Percentiles rank a stretch among this genome's conserved stretches.
Conservation (phyloP, 2,113 vertebrate species). For the Oryzias curvinotus region DNA sequence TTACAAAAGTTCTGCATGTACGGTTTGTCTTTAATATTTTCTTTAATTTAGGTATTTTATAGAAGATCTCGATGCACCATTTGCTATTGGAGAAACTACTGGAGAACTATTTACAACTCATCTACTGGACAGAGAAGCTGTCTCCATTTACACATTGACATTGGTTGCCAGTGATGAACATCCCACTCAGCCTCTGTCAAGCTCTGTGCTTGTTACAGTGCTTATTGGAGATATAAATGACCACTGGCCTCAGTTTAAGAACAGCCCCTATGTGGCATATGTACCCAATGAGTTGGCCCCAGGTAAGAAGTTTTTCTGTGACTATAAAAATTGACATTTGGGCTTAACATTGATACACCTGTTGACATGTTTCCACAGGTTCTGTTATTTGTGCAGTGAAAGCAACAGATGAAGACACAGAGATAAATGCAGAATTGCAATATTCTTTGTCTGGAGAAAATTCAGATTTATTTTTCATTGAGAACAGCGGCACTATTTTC, state of each 20-base stretch:
- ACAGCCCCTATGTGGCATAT: conserved; percentile 77
- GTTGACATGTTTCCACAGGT: conserved; percentile 47
- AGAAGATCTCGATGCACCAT: conserved; percentile 52
- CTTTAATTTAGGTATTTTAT: conserved; percentile 69
- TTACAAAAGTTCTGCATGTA: no score
- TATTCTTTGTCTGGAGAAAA: conserved; percentile 70
- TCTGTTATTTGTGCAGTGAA: conserved; percentile 71
- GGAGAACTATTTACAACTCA: conserved; percentile 71
- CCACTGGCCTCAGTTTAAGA: conserved; percentile 71
- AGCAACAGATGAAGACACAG: conserved; percentile 71
- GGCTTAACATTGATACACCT: neutral
- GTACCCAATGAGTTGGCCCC: conserved; percentile 54
- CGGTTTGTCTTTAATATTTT: neutral
- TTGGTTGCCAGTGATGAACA: conserved; percentile 66
- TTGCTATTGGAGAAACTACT: conserved; percentile 70
- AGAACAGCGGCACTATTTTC: conserved; percentile 64
- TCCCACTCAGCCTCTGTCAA: conserved; percentile 63
- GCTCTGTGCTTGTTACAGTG: conserved; percentile 67
- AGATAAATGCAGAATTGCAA: conserved; percentile 70
- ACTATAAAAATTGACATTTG: neutral
- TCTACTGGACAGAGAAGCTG: conserved; percentile 71
- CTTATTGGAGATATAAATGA: conserved; percentile 76
- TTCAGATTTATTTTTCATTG: conserved; percentile 66
- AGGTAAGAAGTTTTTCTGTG: conserved; percentile 57
- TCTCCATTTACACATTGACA: conserved; percentile 62